Conservation (phyloP, 2,113 vertebrate genomes). For the Micromys minutus region DNA sequence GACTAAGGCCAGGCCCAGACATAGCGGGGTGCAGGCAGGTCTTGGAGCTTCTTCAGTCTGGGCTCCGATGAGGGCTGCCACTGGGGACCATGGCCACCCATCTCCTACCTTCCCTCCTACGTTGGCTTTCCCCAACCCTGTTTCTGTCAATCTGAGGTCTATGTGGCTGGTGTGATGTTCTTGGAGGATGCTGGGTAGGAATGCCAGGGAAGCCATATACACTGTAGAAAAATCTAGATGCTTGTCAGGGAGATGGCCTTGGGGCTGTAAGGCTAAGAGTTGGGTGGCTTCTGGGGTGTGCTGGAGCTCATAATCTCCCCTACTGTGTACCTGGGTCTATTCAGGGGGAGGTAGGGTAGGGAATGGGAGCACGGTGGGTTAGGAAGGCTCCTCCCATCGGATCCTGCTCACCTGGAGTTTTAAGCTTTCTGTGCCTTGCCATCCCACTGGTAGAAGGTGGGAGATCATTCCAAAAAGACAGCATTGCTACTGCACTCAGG, state of each 20-base stretch:
- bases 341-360: not conserved
- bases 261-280: not conserved
- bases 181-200: not conserved
- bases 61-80: not conserved
- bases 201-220: not conserved
- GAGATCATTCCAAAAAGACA: accelerated
- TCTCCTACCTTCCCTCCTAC: no score
- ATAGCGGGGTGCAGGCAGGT: no score
- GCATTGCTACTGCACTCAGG: accelerated
- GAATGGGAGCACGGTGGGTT: not conserved
- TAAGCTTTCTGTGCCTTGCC: accelerated
- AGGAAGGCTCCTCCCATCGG: no score
- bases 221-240: not conserved
- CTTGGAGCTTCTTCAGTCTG: not conserved
- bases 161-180: accelerated
- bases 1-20: not conserved
- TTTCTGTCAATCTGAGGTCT: not conserved
- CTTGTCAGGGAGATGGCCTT: not conserved
- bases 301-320: not conserved
- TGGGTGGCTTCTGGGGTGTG: not conserved
- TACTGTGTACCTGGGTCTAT: not conserved
- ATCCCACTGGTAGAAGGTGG: accelerated
- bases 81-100: not conserved
- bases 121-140: not conserved
- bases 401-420: not conserved